Evolutionary conservation across 2,888 invertebrate genomes (phyloP), one percentile per base, ranked within the genome.

Genomic region (Hetaerina titia): DNA sequence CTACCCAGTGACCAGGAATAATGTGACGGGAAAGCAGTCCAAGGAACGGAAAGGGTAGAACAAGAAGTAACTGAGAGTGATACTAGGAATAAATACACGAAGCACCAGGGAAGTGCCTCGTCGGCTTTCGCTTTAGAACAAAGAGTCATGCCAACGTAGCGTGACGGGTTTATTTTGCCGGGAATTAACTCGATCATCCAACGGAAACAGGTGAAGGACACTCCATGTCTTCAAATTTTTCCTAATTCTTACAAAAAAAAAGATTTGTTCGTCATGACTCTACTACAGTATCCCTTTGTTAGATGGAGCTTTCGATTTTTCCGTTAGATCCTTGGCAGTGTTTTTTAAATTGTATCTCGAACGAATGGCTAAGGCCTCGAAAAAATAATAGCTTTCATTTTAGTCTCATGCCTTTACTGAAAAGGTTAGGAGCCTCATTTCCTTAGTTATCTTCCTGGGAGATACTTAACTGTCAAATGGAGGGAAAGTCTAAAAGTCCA

Each of bases 201-300:
- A 31, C 25, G 81, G 81, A 81, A 81, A 81, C 81, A 31, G 69
- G 81, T 31, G 81, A 81, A 81, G 81, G 81, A 81, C 81, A 8
- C 69, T 5, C n/a, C 69, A 7, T n/a, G 69, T 69, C 22, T 31
- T 81, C 81, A n/a, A 81, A 81, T 31, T 81, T 81, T 81, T 31
- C 81, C 81, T n/a, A 81, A 31, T 81, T 81, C 31, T 81, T 81
- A 13, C 5, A 81, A n/a, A 69, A n/a, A 69, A 69, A 81, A 9
- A 31, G 31, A 8, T 74, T 25, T 22, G 31, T 13, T 81, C n/a
- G 11, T 4, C 11, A 7, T 0, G 25, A 45, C n/a, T 19, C 31
- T 9, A 15, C 31, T 81, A 1, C 25, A 31, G 31, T 81, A 13
- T 81, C 2, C 31, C 81, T 11, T 81, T 81, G 81, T 31, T 19